Evolutionary conservation across 35 echinoderm and acorn worm species (phyloP).

Genomic region (Ophioderma brevispina): DNA sequence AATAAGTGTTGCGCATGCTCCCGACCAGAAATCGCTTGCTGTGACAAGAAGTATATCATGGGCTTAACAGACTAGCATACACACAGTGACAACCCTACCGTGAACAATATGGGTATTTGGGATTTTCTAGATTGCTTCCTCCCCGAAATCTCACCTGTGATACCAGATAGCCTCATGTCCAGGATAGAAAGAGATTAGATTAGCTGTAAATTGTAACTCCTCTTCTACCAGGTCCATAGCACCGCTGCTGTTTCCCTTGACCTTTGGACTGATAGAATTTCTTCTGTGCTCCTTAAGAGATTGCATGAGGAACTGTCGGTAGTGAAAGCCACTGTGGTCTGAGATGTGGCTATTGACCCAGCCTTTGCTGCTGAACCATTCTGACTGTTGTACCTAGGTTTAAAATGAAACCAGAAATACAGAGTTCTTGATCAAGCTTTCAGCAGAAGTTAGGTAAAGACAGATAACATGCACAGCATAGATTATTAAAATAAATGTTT

Average conservation of each 20-base stretch:
- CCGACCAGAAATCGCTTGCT: too few relatives aligned
- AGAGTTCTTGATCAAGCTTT: too few relatives aligned
- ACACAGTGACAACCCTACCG: too few relatives aligned
- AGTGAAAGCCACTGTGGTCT: conserved; percentile 92
- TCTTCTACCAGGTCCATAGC: conserved; percentile 17
- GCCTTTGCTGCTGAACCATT: conserved; percentile 52
- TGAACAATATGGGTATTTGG: too few relatives aligned
- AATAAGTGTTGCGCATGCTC: too few relatives aligned
- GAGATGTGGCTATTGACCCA: conserved; percentile 78
- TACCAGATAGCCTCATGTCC: conserved; percentile 94
- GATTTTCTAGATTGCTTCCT: too few relatives aligned
- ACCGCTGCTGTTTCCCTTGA: not conserved
- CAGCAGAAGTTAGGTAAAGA: too few relatives aligned
- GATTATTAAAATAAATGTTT: too few relatives aligned
- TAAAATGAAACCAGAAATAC: too few relatives aligned
- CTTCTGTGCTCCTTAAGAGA: not conserved
- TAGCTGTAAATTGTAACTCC: conserved; percentile 65
- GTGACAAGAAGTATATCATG: too few relatives aligned
- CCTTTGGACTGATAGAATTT: not conserved
- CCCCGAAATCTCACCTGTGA: conserved; percentile 78
- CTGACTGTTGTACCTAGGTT: conserved; percentile 63
- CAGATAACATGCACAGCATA: too few relatives aligned
- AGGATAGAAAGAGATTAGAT: conserved; percentile 68
- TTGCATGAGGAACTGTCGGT: conserved; percentile 71
- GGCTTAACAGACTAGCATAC: too few relatives aligned